phyloP scores from a whole-genome alignment of 1,140 invertebrate genomes.

The Gyrodactylus bullatarudis region DNA sequence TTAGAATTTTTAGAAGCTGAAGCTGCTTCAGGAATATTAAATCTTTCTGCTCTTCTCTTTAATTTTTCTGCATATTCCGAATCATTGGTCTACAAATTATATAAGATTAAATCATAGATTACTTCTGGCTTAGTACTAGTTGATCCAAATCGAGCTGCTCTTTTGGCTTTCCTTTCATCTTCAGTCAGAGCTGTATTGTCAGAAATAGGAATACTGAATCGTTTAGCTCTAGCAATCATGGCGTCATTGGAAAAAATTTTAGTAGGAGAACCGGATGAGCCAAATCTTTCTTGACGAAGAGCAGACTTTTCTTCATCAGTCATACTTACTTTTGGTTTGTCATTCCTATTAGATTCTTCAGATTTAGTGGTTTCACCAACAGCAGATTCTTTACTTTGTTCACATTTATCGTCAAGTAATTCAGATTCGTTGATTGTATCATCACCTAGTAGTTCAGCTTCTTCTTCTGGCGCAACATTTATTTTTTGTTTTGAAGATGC shows the following conservation, averaged over 20 bases:
- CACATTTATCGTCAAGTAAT: too few relatives aligned
- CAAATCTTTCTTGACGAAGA: not conserved
- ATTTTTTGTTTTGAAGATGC: not conserved
- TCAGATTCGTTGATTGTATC: not conserved
- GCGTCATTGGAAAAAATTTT: not conserved
- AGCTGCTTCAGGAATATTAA: not conserved
- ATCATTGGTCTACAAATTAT: not conserved
- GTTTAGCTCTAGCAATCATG: not conserved
- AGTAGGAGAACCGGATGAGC: not conserved
- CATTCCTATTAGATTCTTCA: not conserved
- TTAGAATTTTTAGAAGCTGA: not conserved
- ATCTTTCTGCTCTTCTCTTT: not conserved
- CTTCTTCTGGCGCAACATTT: not conserved
- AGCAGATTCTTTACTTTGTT: too few relatives aligned
- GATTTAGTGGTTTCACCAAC: too few relatives aligned
- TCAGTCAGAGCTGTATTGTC: not conserved
- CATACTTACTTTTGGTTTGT: not conserved
- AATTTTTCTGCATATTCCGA: not conserved
- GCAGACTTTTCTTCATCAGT: not conserved
- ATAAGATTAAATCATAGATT: too few relatives aligned
- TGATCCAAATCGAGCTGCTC: not conserved
- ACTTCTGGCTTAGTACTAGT: too few relatives aligned
- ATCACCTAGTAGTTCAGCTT: not conserved
- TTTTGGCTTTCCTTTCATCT: not conserved
- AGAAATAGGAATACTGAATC: not conserved